A percentile compares a stretch with the other conserved stretches of the same genome.
Evolutionary conservation across 1,140 invertebrate genomes (phyloP).

Genomic region (Drepana arcuata): DNA sequence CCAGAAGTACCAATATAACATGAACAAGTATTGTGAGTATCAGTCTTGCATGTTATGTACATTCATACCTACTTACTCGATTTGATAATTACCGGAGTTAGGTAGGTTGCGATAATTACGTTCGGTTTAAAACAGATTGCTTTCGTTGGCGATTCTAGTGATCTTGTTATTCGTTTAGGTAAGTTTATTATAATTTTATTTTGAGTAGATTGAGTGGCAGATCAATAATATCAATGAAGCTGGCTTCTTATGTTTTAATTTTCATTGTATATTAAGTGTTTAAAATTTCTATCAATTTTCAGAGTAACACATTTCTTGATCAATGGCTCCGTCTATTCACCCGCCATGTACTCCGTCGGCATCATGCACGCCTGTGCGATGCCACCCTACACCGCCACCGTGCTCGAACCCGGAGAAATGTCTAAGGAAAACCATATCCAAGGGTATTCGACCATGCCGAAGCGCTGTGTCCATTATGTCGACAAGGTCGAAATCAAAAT

Average conservation of each 20-base stretch:
- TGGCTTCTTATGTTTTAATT: conserved; percentile 26
- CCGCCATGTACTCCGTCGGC: conserved; percentile 49
- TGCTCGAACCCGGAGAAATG: conserved; percentile 54
- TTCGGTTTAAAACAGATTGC: too few species aligned
- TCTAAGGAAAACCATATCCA: conserved; percentile 39
- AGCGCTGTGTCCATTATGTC: conserved; percentile 54
- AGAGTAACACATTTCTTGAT: conserved; percentile 24
- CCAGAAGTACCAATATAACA: conserved; percentile 33
- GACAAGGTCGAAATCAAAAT: conserved; percentile 36
- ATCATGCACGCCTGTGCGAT: conserved; percentile 44
- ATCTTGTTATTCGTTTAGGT: too few species aligned
- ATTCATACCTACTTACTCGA: background rate
- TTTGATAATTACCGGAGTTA: too few species aligned
- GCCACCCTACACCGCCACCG: conserved; percentile 45
- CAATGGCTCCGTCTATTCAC: conserved; percentile 46
- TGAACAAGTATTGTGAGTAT: conserved; percentile 51
- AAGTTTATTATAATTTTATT: conserved; percentile 17
- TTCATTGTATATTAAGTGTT: conserved; percentile 3
- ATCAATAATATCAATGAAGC: conserved; percentile 14
- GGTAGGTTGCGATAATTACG: too few species aligned
- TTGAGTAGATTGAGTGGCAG: conserved; percentile 17
- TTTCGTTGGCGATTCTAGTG: background rate
- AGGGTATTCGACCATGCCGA: conserved; percentile 39
- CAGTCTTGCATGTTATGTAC: conserved; percentile 7
- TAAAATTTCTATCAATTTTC: conserved; percentile 12